A percentile compares a stretch with the other conserved stretches of the same genome.
Conservation (phyloP, 2,113 vertebrate species). For the Leuciscus idus region DNA sequence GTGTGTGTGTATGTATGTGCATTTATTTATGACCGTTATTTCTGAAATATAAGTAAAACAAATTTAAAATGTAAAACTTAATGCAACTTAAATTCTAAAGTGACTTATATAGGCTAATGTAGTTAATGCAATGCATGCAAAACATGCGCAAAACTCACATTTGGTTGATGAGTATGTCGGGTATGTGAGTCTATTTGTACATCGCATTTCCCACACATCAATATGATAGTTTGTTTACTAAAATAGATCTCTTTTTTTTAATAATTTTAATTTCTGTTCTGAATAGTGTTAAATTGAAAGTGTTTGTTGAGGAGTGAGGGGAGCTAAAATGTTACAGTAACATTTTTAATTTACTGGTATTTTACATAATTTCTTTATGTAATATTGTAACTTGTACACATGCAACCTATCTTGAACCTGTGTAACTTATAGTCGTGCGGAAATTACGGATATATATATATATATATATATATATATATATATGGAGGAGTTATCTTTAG, state of each 20-base stretch:
- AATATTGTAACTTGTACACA: neutral
- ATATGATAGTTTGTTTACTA: neutral
- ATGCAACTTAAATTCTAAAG: neutral
- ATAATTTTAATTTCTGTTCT: neutral
- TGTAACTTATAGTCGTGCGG: too few species aligned
- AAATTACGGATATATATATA: too few species aligned
- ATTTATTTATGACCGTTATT: too few species aligned
- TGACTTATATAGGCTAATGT: neutral
- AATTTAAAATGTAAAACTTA: too few species aligned
- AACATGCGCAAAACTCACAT: neutral
- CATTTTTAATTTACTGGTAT: neutral
- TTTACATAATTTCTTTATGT: neutral
- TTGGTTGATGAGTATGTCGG: neutral
- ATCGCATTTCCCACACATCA: neutral
- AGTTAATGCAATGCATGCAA: too few species aligned
- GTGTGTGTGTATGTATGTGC: too few species aligned
- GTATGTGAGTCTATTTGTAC: neutral
- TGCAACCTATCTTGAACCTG: neutral
- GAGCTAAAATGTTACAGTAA: neutral
- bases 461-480: too few species aligned
- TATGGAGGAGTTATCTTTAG: neutral
- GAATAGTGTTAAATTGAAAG: neutral
- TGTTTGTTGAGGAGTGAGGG: neutral
- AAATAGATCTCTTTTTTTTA: neutral
- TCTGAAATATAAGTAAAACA: too few species aligned